A percentile compares a stretch with the other conserved stretches of the same genome.
Evolutionary conservation across 2,888 invertebrate species (phyloP).

Genomic region (Dascillus cervinus): DNA sequence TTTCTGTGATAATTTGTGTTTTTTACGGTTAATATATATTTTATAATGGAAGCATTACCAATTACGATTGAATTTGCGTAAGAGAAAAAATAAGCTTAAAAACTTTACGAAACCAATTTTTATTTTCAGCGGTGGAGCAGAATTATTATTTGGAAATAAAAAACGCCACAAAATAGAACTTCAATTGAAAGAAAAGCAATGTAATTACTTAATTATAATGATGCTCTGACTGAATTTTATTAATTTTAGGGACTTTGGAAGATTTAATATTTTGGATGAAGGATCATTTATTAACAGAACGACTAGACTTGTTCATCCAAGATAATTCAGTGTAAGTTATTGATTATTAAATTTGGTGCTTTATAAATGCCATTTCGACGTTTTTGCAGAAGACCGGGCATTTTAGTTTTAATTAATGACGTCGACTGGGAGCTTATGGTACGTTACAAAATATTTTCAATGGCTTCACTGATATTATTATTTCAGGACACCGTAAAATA

Average conservation of each 20-base stretch:
- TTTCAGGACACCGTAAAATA: conserved; percentile 68
- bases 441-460: too few relatives aligned
- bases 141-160: conserved; percentile 77
- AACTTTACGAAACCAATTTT: conserved; percentile 7
- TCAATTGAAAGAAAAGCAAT: conserved; percentile 47
- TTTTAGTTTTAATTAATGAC: conserved; percentile 89
- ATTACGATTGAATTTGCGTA: conserved; percentile 34
- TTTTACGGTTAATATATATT: too few relatives aligned
- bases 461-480: too few relatives aligned
- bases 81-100: conserved; percentile 8
- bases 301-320: conserved; percentile 63
- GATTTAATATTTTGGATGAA: conserved; percentile 75
- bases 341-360: too few relatives aligned
- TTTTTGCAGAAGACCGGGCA: conserved; percentile 82
- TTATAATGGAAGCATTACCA: conserved; percentile 25
- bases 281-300: conserved; percentile 73
- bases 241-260: conserved; percentile 60
- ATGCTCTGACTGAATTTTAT: too few relatives aligned
- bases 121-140: conserved; percentile 76
- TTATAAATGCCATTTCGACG: too few relatives aligned
- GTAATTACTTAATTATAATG: too few relatives aligned
- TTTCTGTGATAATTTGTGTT: too few relatives aligned
- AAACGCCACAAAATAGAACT: conserved; percentile 63
- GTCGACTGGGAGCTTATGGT: conserved; percentile 90
- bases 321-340: conserved; percentile 43